Evolutionary conservation across 2,797 vertebrate genomes (phyloP).

Genomic region (Poeciliopsis infans): DNA sequence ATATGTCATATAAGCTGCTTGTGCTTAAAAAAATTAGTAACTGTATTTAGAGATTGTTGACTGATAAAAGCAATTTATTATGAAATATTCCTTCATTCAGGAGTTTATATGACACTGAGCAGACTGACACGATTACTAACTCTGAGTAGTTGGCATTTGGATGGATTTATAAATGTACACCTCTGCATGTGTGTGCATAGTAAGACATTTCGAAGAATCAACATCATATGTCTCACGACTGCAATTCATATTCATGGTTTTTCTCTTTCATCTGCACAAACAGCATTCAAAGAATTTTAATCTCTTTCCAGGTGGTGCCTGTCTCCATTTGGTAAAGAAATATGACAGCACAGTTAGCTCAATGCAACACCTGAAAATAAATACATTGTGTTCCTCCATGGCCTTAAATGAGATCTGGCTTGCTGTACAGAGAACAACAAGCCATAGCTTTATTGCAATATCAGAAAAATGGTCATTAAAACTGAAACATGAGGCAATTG

Average conservation of each 20-base stretch:
- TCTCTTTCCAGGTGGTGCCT: constrained; percentile 18
- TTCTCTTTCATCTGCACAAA: constrained; percentile 18
- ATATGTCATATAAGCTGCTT: background rate
- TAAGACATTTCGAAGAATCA: constrained; percentile 12
- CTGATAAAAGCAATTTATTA: background rate
- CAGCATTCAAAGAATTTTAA: constrained; percentile 12
- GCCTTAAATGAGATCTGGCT: background rate
- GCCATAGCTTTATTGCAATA: background rate
- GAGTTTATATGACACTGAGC: constrained; percentile 69
- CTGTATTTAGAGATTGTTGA: too few species aligned
- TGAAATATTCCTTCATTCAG: constrained; percentile 27
- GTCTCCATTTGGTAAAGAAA: constrained; percentile 13
- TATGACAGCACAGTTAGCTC: background rate
- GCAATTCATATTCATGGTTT: constrained; percentile 13
- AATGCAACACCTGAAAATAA: background rate
- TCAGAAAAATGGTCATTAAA: background rate
- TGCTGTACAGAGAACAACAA: background rate
- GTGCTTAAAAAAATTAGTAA: constrained; percentile 37
- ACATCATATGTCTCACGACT: constrained; percentile 12
- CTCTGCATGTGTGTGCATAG: constrained; percentile 18
- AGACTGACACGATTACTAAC: constrained; percentile 68
- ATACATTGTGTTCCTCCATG: background rate
- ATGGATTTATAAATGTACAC: constrained; percentile 22
- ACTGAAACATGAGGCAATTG: background rate
- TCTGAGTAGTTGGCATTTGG: constrained; percentile 23